phyloP scores from a whole-genome alignment of 2,888 invertebrate species.

The Cephus pulcher region DNA sequence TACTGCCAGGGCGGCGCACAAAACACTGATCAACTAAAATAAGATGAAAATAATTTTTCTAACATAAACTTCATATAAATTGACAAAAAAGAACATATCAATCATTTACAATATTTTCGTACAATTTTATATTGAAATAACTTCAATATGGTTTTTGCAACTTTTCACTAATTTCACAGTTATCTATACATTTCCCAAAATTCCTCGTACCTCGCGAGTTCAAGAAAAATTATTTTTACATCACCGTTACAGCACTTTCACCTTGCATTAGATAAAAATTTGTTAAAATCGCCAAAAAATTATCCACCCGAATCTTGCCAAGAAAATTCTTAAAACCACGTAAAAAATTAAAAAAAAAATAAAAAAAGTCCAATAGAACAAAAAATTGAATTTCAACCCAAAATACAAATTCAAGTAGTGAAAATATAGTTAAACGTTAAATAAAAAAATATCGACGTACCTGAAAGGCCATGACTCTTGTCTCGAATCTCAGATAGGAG shows the following conservation, averaged over 20 bases:
- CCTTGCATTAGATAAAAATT: no score
- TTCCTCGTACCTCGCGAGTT: no score
- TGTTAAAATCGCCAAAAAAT: no score
- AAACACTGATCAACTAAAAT: slow-evolving; percentile 5
- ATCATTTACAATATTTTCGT: not conserved
- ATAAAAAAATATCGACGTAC: not conserved
- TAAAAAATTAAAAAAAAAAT: no score
- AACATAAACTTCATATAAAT: not conserved
- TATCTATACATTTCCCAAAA: no score
- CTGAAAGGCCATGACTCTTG: slow-evolving; percentile 7
- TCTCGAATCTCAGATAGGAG: not conserved
- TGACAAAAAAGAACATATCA: not conserved
- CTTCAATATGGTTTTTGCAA: no score
- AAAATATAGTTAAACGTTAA: not conserved
- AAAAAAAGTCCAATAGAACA: not conserved
- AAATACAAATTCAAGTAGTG: not conserved
- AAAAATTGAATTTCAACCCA: not conserved
- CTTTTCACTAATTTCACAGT: no score
- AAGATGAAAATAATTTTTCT: not conserved
- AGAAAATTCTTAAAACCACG: no score
- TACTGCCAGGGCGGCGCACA: slow-evolving; percentile 8
- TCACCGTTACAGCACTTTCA: not conserved
- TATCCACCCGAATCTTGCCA: no score
- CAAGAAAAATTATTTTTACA: not conserved
- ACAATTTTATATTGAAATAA: not conserved